Evolutionary conservation across 2,888 invertebrate genomes (phyloP), one percentile per base, ranked within the genome.

Genomic region (Parnassius mnemosyne): DNA sequence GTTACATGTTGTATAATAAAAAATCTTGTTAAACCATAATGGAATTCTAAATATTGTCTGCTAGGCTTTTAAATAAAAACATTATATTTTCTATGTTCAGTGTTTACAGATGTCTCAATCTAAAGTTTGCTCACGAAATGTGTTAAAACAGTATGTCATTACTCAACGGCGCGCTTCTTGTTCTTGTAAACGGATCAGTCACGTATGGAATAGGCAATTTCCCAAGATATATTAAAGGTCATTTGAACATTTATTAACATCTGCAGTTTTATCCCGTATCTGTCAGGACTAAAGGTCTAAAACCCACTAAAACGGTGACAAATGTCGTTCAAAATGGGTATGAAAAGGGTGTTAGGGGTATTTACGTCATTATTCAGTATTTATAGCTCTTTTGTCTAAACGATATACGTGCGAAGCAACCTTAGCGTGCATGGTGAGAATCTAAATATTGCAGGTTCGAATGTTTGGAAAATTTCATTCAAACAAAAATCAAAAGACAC

Each of bases 191-290:
- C 20, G 49, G 12, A 54, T 57, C 44, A 52, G 54, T 57, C 65
- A 58, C 58, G 65, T 65, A 61, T 25, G 34, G 46, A 57, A 54
- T 61, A 58, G 61, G 50, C 61, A 61, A 55, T 64, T 54, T 61
- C 46, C 51, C 57, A 11, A 61, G 57, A 54, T 57, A 61, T 50
- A 50, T 44, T 55, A 51, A 59, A 62, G 62, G 62, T 60, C 53
- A 53, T 53, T 20, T 58, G 51, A 42, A 61, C 10, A 57, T 10
- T 52, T 58, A 52, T 58, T 52, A 20, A 47, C n/a, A 52, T 56
- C 11, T 13, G 12, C 34, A 20, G 25, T 25, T n/a, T 20, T 57
- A 41, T 42, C 12, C 3, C 10, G 10, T 42, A n/a, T 13, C 49
- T 53, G 7, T 25, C 49, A 47, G 34, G 34, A 34, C 34, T 34